These are phyloP conservation scores for Plebejus melissa DNA, from an alignment of 2,888 invertebrate genomes.

Conservation along the genomic window DNA sequence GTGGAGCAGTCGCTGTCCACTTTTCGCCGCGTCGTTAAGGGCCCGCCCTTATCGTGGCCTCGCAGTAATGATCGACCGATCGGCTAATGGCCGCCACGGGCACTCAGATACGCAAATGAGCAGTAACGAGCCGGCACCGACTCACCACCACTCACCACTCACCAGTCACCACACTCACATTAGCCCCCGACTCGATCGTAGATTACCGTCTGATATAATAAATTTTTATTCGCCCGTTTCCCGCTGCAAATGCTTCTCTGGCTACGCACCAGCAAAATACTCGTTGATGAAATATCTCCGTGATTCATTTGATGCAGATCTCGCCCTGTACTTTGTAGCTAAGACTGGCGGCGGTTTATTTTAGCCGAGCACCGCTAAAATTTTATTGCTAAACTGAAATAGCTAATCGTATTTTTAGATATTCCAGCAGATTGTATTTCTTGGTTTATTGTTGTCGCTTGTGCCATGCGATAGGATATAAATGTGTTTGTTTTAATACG, in stretches of 20 bases:
- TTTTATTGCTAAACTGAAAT: background rate
- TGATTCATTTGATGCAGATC: slow-evolving; percentile 6
- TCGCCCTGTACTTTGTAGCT: background rate
- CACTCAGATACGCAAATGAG: slow-evolving; percentile 79
- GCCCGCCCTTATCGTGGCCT: slow-evolving; percentile 67
- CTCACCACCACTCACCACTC: background rate
- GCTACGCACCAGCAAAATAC: background rate
- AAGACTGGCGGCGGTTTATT: background rate
- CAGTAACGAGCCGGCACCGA: slow-evolving; percentile 61
- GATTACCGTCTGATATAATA: slow-evolving; percentile 7
- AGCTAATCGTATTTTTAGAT: background rate
- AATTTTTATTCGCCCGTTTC: slow-evolving; percentile 23
- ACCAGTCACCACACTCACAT: slow-evolving; percentile 40
- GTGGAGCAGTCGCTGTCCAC: slow-evolving; percentile 60
- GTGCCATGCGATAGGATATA: background rate
- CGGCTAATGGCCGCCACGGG: slow-evolving; percentile 74
- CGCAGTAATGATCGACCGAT: slow-evolving; percentile 74
- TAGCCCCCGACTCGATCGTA: slow-evolving; percentile 40
- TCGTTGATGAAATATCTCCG: slow-evolving; percentile 22
- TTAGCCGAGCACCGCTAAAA: background rate
- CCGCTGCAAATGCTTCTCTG: background rate
- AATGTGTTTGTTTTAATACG: background rate
- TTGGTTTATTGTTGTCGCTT: background rate
- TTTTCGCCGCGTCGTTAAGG: slow-evolving; percentile 63
- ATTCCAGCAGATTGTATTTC: background rate